phyloP scores from a whole-genome alignment of 2,113 vertebrate species.

The Eleginops maclovinus region DNA sequence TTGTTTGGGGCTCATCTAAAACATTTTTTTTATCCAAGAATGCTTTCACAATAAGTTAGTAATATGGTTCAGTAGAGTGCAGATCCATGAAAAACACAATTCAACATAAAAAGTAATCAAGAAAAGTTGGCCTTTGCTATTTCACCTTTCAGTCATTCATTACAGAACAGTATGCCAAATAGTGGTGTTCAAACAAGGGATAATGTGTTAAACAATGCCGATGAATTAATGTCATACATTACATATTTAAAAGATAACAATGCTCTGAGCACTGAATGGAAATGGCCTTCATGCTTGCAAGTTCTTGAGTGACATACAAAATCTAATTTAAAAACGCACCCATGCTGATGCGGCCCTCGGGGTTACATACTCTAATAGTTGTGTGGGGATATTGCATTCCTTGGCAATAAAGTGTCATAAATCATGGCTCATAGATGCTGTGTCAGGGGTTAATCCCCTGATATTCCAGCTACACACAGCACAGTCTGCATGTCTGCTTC shows the following conservation, averaged over 20 bases:
- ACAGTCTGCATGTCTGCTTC: constrained; percentile 30
- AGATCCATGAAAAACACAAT: not conserved
- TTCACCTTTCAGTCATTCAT: not conserved
- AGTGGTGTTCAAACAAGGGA: not conserved
- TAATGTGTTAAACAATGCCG: not conserved
- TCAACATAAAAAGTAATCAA: not conserved
- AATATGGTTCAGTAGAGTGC: not conserved
- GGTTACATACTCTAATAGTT: constrained; percentile 19
- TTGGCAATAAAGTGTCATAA: constrained; percentile 13
- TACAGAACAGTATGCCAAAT: too few relatives aligned
- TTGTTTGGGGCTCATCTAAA: not conserved
- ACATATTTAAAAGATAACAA: not conserved
- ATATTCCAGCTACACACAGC: constrained; percentile 21
- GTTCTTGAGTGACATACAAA: constrained; percentile 3
- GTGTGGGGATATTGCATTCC: constrained; percentile 12
- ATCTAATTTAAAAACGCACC: constrained; percentile 29
- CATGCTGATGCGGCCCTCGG: not conserved
- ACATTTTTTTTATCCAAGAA: too few relatives aligned
- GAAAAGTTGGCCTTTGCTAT: not conserved
- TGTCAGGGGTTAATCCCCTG: constrained; percentile 49
- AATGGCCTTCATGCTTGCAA: not conserved
- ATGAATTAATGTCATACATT: not conserved
- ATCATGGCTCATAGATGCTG: constrained; percentile 30
- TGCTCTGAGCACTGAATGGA: not conserved
- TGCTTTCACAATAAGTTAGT: too few relatives aligned